Evolutionary conservation across 1,140 invertebrate genomes (phyloP).

Genomic region (Nephila pilipes): DNA sequence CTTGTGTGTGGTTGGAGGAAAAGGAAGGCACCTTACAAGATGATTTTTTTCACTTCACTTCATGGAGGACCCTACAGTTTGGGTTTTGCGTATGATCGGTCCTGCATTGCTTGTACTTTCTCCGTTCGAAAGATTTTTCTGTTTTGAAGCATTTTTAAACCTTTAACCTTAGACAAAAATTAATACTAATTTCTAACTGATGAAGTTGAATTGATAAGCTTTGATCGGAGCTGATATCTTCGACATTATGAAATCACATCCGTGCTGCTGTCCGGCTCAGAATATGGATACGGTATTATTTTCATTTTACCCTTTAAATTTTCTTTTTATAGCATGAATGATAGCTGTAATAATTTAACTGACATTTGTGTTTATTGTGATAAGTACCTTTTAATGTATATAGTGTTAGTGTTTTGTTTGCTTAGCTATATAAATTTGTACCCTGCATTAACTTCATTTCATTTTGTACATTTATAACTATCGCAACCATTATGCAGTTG

Average conservation of each 20-base stretch:
- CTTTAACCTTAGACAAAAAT: background rate
- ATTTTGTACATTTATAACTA: no score
- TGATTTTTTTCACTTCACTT: conserved; percentile 7
- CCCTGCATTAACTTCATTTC: no score
- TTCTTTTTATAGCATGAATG: background rate
- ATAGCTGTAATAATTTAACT: no score
- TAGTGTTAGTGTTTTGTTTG: no score
- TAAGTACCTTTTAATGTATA: no score
- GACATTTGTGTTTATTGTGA: no score
- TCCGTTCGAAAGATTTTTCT: background rate
- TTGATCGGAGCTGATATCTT: background rate
- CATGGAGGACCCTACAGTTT: background rate
- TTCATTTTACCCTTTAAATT: background rate
- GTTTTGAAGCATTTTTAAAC: background rate
- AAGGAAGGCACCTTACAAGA: conserved; percentile 39
- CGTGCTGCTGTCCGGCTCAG: background rate
- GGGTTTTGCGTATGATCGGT: background rate
- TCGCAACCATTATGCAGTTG: no score
- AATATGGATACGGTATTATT: background rate
- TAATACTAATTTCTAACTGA: background rate
- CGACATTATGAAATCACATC: background rate
- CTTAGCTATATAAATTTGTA: no score
- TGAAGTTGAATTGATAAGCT: background rate
- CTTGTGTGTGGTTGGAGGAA: conserved; percentile 36
- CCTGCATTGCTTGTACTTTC: background rate